A percentile compares a stretch with the other conserved stretches of the same genome.
phyloP scores from a whole-genome alignment of 2,113 vertebrate species.

The Ochotona curzoniae region DNA sequence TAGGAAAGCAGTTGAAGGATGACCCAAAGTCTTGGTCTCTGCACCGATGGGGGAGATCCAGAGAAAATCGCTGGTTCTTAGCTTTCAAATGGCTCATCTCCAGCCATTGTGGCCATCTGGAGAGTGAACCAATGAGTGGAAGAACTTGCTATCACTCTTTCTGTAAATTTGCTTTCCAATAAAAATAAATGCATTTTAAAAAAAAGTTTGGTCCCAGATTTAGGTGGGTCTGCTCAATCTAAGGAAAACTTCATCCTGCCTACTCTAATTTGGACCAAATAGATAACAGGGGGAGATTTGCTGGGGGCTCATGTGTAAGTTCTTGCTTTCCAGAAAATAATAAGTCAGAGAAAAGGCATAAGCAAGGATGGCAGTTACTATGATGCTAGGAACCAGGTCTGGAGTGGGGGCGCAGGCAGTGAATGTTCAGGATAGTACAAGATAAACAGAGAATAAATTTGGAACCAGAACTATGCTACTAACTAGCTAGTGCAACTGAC shows the following conservation, averaged over 20 bases:
- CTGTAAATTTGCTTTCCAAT: no score
- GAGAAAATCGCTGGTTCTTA: no score
- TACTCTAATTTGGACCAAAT: conserved; percentile 11
- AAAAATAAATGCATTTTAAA: no score
- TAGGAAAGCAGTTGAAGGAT: no score
- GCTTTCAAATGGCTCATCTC: no score
- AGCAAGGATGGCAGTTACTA: neutral
- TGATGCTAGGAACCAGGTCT: neutral
- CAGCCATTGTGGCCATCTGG: no score
- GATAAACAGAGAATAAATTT: neutral
- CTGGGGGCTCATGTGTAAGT: neutral
- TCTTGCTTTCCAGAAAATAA: neutral
- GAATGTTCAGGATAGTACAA: conserved; percentile 13
- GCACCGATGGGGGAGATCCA: no score
- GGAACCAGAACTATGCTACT: neutral
- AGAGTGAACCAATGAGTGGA: no score
- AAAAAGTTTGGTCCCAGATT: conserved; percentile 53
- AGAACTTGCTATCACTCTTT: no score
- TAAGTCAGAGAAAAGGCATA: conserved; percentile 11
- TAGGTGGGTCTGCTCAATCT: conserved; percentile 12
- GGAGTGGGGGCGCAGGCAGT: neutral
- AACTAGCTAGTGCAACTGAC: neutral
- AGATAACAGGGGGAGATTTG: conserved; percentile 33
- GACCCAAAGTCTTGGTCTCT: no score
- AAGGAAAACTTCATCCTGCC: conserved; percentile 43